Base-by-base conservation (phyloP, 2,888 invertebrate genomes). In the Tipula lateralis region DNA sequence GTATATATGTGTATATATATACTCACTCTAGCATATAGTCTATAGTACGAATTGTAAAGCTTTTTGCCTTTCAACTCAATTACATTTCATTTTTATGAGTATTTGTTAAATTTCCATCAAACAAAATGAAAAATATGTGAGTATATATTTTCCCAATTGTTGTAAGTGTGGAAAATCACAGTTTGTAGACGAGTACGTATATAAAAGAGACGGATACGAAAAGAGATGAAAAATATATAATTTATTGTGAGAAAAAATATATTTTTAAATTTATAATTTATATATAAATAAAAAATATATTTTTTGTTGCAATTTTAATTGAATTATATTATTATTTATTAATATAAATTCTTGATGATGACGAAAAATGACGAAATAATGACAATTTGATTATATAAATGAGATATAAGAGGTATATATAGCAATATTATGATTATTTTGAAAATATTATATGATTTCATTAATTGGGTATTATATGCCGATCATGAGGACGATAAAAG, bases 21-120 rank as follows among this genome's bases (percentile, higher is more conserved):
- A 81, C 39, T 39, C 39, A 39, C 39, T 39, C 1, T 36, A 36
- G n/a, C 12, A 36, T 36, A 36, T 36, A 36, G 32, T 32, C 3
- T 32, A 32, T 3, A 32, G 32, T 32, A 32, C 6, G 5, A n/a
- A 44, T 44, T 44, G 44, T 24, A 66, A 24, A 66, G 66, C 24
- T 66, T 66, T 66, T 2, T 66, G 66, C 66, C 66, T 66, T 66
- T 66, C 66, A 66, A 66, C 66, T 66, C 66, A 66, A 66, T 66
- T 66, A 66, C 66, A 66, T 19, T 24, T 66, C 66, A 66, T 7
- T 66, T 66, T 66, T 66, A 66, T 66, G 66, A 66, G 66, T 66
- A 66, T 66, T 66, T 66, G 66, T 66, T 66, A 66, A 66, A 66
- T 66, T 66, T 66, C 66, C 66, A 66, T 66, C 66, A 66, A 66